Percentiles rank a stretch among this genome's conserved stretches.
Evolutionary conservation across 2,888 invertebrate genomes (phyloP).

Genomic region (Gandaritis pyraliata): DNA sequence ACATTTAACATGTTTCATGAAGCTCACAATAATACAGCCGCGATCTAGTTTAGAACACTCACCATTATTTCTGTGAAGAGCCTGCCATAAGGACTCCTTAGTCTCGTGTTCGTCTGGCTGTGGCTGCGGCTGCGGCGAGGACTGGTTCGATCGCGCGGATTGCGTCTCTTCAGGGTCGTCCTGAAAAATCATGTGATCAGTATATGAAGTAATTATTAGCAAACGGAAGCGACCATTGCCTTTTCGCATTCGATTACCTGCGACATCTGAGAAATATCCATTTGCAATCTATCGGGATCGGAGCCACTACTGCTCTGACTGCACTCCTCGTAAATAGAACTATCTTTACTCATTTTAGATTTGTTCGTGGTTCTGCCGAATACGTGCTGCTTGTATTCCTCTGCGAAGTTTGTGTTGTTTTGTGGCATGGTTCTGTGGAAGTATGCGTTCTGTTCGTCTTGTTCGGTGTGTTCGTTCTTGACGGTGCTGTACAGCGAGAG

Average conservation of each 20-base stretch:
- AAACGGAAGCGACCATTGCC: background rate
- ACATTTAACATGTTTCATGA: background rate
- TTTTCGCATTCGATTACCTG: constrained; percentile 59
- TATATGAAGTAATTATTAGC: constrained; percentile 2
- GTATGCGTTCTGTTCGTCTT: constrained; percentile 52
- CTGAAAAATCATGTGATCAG: constrained; percentile 46
- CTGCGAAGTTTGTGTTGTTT: constrained; percentile 62
- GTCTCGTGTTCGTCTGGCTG: constrained; percentile 71
- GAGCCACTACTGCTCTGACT: constrained; percentile 89
- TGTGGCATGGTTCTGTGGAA: constrained; percentile 58
- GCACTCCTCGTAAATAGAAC: constrained; percentile 82
- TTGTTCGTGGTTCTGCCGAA: constrained; percentile 61
- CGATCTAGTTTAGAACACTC: constrained; percentile 37
- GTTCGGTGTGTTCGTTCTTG: constrained; percentile 60
- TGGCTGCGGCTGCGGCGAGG: constrained; percentile 71
- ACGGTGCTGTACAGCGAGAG: constrained; percentile 74
- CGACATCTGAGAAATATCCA: constrained; percentile 86
- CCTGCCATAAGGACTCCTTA: constrained; percentile 84
- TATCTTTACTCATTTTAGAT: constrained; percentile 70
- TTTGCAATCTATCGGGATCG: constrained; percentile 90
- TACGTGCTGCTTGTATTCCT: constrained; percentile 72
- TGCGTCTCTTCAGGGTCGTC: constrained; percentile 81
- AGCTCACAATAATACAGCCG: background rate
- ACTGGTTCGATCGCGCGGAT: constrained; percentile 76
- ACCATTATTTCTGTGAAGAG: constrained; percentile 83